A percentile compares a stretch with the other conserved stretches of the same genome.
Evolutionary conservation across 2,797 vertebrate species (phyloP).

Genomic region (Borostomias antarcticus): DNA sequence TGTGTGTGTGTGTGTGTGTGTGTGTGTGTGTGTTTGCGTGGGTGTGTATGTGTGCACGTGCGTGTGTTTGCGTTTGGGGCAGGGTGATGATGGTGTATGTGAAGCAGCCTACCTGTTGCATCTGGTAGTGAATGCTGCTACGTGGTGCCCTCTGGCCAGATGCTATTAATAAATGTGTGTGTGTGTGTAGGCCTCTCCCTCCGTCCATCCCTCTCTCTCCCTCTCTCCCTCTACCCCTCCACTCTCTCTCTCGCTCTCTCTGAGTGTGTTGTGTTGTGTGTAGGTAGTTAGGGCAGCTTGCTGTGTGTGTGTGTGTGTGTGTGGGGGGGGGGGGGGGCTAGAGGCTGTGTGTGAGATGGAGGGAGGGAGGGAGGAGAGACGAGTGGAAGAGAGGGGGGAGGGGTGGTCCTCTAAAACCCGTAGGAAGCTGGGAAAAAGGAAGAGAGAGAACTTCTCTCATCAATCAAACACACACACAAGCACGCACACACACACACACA

Average conservation of each 20-base stretch:
- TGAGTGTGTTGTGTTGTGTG: slow-evolving; percentile 15
- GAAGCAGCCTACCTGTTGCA: neutral
- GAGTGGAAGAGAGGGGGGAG: slow-evolving; percentile 4
- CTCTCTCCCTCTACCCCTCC: neutral
- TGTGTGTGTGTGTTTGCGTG: no score
- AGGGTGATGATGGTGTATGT: neutral
- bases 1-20: no score
- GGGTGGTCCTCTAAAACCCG: slow-evolving; percentile 12
- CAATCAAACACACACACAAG: slow-evolving; percentile 37
- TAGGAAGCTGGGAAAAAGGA: neutral
- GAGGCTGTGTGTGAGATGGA: slow-evolving; percentile 57
- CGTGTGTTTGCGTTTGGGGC: neutral
- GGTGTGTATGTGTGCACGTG: no score
- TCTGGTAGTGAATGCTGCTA: neutral
- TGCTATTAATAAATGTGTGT: neutral
- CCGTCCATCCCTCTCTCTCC: neutral
- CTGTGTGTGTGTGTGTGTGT: slow-evolving; percentile 1
- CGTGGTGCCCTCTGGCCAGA: neutral
- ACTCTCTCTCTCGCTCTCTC: neutral
- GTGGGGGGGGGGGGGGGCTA: slow-evolving; percentile 57
- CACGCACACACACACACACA: neutral
- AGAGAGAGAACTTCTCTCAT: slow-evolving; percentile 35
- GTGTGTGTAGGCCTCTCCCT: neutral
- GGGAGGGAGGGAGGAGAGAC: slow-evolving; percentile 12
- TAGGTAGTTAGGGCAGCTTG: slow-evolving; percentile 52